Percentiles rank a stretch among this genome's conserved stretches.
Evolutionary conservation across 64 coral and sea anemone species (phyloP).

Genomic region (Stichodactyla helianthus): DNA sequence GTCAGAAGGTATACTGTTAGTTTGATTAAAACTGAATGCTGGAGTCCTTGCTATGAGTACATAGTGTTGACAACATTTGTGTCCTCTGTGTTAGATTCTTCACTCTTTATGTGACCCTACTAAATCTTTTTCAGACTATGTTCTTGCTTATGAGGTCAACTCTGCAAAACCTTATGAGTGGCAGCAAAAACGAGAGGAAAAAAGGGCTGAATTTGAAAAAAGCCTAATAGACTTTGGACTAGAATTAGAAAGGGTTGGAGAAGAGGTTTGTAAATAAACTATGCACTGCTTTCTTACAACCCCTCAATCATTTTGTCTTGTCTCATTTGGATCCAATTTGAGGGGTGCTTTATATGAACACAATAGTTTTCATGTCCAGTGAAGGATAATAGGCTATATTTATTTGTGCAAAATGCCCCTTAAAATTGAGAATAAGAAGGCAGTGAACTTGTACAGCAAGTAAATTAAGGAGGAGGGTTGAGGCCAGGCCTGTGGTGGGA

Average conservation of each 20-base stretch:
- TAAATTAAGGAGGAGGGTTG: no score
- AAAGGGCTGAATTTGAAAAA: slow-evolving; percentile 66
- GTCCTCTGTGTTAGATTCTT: neutral
- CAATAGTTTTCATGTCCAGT: no score
- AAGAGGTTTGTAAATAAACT: slow-evolving; percentile 57
- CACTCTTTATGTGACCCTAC: no score
- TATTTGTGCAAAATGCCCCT: no score
- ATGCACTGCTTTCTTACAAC: neutral
- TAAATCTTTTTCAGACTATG: slow-evolving; percentile 58
- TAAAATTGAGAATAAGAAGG: no score
- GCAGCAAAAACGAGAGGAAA: slow-evolving; percentile 82
- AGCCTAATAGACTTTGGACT: slow-evolving; percentile 60
- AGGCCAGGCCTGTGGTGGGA: no score
- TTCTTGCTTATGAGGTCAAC: slow-evolving; percentile 80
- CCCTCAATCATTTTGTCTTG: no score
- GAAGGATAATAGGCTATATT: no score
- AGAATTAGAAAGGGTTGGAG: slow-evolving; percentile 70
- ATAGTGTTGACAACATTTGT: neutral
- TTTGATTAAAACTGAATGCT: no score
- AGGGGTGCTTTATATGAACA: no score
- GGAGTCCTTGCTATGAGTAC: neutral
- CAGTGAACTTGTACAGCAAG: no score
- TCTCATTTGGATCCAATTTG: no score
- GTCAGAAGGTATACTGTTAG: neutral
- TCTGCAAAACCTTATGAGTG: slow-evolving; percentile 65